Percentiles rank a stretch among this genome's conserved stretches.
Conservation (phyloP, 2,113 vertebrate genomes). For the Hemibagrus wyckioides region DNA sequence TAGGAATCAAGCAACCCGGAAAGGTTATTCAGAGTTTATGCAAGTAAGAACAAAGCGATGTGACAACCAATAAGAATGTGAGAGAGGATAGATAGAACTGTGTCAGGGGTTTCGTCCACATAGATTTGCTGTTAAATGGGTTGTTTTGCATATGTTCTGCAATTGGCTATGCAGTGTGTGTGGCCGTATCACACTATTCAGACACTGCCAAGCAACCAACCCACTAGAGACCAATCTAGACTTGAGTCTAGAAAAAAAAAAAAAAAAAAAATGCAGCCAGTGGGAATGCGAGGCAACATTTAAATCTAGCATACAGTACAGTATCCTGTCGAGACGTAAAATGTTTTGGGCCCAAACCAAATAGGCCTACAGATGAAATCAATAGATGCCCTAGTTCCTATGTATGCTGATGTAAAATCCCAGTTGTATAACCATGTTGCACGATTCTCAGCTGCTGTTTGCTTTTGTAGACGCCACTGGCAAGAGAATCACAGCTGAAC, state of each 20-base stretch:
- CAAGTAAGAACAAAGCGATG: background rate
- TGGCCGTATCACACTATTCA: background rate
- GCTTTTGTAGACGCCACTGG: background rate
- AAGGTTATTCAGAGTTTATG: background rate
- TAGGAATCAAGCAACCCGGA: background rate
- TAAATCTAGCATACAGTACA: background rate
- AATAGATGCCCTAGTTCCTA: background rate
- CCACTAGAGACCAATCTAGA: background rate
- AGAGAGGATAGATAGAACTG: background rate
- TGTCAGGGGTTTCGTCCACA: background rate
- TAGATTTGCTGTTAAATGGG: background rate
- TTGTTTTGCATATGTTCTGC: slow-evolving; percentile 6
- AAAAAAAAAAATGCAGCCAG: background rate
- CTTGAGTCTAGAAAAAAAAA: background rate
- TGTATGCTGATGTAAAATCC: background rate
- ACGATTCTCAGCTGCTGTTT: slow-evolving; percentile 8
- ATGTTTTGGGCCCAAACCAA: background rate
- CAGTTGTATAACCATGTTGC: background rate
- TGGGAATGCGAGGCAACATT: background rate
- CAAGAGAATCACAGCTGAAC: slow-evolving; percentile 4
- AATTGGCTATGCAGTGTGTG: background rate
- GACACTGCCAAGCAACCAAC: slow-evolving; percentile 1
- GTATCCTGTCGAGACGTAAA: background rate
- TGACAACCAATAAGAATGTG: background rate
- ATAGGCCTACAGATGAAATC: slow-evolving; percentile 2